Base-by-base conservation (phyloP, 2,797 vertebrate genomes). In the Gadopsis marmoratus region DNA sequence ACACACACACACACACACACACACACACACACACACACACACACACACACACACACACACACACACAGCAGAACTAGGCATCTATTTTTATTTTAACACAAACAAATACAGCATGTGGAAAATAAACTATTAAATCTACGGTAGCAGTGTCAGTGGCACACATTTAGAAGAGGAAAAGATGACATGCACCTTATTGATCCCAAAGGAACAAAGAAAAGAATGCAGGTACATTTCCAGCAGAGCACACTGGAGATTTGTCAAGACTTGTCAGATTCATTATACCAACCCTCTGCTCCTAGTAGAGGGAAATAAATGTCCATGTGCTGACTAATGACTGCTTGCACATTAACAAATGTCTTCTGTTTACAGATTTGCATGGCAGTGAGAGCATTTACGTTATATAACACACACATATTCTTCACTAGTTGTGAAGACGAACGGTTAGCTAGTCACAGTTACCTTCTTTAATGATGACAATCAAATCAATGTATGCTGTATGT, bases 281-380 rank as follows among this genome's bases (percentile, higher is more conserved):
- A 50, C 17, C 4, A 69, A 69, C 31, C 54, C 53, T 29, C 63
- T 12, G 41, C 43, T 59, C 26, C 19, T 19, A 31, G 31, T 7
- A 5, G 26, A 70, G 14, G 61, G 37, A 68, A 71, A 67, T 54
- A 59, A 50, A 72, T 56, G 54, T 68, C n/a, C 23, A 4, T 2
- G 8, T 35, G 37, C 76, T 68, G 56, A 54, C 59, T 60, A 65
- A 62, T 43, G 53, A 12, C 47, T 50, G 14, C 66, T 65, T 61
- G 21, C 51, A 71, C 4, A 61, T 17, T 11, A 55, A 72, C 6
- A 47, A 26, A 62, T 29, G 48, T 23, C 35, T 48, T 26, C 31
- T 61, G 39, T 56, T 51, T 14, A 11, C 55, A 65, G 55, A 74
- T 58, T 43, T 63, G 35, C 31, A 72, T 12, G 31, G 19, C 14